phyloP scores from a whole-genome alignment of 2,113 vertebrate species.

The Megaceryle maxima region DNA sequence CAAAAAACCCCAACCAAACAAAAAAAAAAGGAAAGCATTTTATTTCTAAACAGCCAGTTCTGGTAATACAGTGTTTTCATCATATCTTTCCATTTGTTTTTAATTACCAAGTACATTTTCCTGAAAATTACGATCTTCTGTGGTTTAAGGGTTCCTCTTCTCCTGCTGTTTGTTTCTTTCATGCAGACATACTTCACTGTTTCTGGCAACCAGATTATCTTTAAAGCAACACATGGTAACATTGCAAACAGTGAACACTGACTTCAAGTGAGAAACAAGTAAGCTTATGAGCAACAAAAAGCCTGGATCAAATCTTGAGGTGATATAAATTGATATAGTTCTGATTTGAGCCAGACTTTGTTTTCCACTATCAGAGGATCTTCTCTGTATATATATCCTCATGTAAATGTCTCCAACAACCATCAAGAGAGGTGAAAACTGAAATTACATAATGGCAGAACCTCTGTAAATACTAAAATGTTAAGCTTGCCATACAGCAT shows the following conservation, averaged over 20 bases:
- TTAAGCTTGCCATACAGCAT: not conserved
- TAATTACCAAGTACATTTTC: not conserved
- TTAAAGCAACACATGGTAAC: not conserved
- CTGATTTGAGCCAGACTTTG: not conserved
- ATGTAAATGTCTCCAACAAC: not conserved
- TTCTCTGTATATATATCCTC: not conserved
- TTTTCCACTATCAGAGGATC: not conserved
- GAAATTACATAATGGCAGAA: not conserved
- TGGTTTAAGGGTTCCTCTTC: slow-evolving; percentile 11
- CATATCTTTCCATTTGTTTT: slow-evolving; percentile 19
- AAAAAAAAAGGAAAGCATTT: not conserved
- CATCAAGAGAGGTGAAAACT: not conserved
- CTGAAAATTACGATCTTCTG: not conserved
- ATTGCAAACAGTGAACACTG: not conserved
- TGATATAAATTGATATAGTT: not conserved
- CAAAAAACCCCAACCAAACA: too few relatives aligned
- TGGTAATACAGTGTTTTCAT: not conserved
- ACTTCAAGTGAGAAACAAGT: not conserved
- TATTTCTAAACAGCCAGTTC: not conserved
- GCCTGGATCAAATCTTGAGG: not conserved
- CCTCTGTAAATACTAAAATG: slow-evolving; percentile 15
- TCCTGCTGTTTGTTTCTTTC: slow-evolving; percentile 21
- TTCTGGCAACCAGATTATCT: slow-evolving; percentile 45
- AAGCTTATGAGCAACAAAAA: not conserved
- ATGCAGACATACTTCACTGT: not conserved